These are phyloP conservation scores for Spermophilus dauricus DNA, from an alignment of 2,113 vertebrate genomes.

Conservation along the genomic window DNA sequence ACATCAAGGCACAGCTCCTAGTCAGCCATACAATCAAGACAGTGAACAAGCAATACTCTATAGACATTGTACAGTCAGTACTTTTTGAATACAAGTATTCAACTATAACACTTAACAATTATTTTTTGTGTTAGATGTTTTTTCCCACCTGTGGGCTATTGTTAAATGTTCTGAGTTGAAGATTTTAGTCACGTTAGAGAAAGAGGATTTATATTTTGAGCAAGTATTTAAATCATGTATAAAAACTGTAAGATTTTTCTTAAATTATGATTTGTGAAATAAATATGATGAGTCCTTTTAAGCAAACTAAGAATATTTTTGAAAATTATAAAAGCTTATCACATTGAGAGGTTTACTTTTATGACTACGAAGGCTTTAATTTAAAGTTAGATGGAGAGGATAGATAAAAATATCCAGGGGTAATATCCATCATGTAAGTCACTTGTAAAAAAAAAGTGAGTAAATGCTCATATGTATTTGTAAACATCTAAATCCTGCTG, in stretches of 20 bases:
- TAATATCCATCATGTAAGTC: neutral
- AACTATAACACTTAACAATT: neutral
- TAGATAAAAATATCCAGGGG: neutral
- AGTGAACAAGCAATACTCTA: neutral
- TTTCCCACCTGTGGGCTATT: neutral
- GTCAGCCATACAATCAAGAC: neutral
- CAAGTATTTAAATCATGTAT: neutral
- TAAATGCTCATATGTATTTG: neutral
- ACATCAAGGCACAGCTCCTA: neutral
- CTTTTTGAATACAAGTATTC: neutral
- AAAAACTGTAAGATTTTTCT: neutral
- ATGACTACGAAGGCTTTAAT: neutral
- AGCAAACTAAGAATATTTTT: neutral
- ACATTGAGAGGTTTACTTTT: neutral
- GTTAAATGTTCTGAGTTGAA: neutral
- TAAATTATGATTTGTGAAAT: neutral
- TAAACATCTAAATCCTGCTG: neutral
- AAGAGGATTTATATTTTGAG: neutral
- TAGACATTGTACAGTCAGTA: rapidly evolving
- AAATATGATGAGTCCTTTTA: neutral
- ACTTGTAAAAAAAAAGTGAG: neutral
- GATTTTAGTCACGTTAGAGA: neutral
- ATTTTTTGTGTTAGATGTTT: neutral
- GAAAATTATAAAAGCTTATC: neutral
- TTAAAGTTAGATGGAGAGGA: neutral